These are phyloP conservation scores for Pachydiplax longipennis DNA, from an alignment of 2,888 invertebrate genomes.

Conservation along the genomic window DNA sequence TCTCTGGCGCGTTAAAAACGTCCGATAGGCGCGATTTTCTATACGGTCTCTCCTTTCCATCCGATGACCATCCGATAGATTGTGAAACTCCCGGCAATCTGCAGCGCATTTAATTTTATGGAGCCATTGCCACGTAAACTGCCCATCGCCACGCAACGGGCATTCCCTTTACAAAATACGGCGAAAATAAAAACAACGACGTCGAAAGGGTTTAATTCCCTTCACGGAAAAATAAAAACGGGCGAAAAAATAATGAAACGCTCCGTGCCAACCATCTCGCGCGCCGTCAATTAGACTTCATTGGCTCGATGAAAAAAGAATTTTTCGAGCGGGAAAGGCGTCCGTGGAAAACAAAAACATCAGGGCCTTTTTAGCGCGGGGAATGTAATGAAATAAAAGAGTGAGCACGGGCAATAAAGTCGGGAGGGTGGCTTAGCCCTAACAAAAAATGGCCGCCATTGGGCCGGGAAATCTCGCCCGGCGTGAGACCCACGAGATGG, in stretches of 20 bases:
- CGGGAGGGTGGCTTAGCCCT: not conserved
- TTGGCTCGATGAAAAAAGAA: not conserved
- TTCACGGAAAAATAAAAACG: not conserved
- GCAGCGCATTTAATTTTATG: conserved; percentile 3
- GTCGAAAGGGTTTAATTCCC: not conserved
- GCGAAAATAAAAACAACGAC: not conserved
- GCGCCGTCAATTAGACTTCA: not conserved
- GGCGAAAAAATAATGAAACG: not conserved
- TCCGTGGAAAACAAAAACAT: not conserved
- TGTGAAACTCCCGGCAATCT: conserved; percentile 14
- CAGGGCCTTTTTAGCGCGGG: not conserved
- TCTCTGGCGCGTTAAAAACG: not conserved
- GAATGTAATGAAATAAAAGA: not conserved
- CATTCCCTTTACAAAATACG: not conserved
- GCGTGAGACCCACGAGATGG: no score
- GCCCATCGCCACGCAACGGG: conserved; percentile 37
- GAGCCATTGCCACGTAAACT: conserved; percentile 25
- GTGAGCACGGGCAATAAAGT: not conserved
- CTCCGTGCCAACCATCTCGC: not conserved
- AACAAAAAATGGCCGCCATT: not conserved
- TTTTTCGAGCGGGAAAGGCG: not conserved
- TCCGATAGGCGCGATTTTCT: not conserved
- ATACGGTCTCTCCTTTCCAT: not conserved
- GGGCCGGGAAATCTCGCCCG: not conserved
- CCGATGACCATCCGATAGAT: not conserved